Evolutionary conservation across 1,140 invertebrate genomes (phyloP).

Genomic region (Sycobia sp.): DNA sequence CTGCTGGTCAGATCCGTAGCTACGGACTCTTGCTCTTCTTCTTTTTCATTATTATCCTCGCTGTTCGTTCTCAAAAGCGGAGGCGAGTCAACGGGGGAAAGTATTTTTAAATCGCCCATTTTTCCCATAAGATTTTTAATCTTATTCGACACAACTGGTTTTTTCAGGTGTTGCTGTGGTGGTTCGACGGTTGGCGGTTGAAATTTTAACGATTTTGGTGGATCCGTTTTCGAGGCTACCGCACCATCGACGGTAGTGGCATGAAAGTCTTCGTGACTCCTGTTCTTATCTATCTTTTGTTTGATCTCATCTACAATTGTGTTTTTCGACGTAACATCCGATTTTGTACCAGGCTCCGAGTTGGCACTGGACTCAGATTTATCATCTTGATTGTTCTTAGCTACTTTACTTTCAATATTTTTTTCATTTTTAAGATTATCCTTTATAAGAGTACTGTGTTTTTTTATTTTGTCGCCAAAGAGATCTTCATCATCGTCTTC

Average conservation of each 20-base stretch:
- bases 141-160: constrained; percentile 50
- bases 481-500: constrained; percentile 47
- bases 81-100: constrained; percentile 55
- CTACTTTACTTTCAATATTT: no score
- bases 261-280: neutral
- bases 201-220: constrained; percentile 49
- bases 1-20: neutral
- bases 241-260: constrained; percentile 23
- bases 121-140: constrained; percentile 55
- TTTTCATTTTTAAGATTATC: neutral
- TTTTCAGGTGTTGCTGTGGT: constrained; percentile 10
- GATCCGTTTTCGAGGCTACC: constrained; percentile 39
- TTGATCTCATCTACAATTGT: constrained; percentile 21
- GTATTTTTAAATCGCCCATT: constrained; percentile 55
- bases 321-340: no score
- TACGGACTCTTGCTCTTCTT: no score
- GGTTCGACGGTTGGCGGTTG: constrained; percentile 9
- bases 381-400: no score
- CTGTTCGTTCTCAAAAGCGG: constrained; percentile 46
- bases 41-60: constrained; percentile 47
- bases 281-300: constrained; percentile 24
- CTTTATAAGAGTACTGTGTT: neutral
- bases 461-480: constrained; percentile 39
- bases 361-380: no score
- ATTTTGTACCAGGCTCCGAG: no score